Base-by-base conservation (phyloP, 2,797 vertebrate species). In the Chaetodon trifasciatus region DNA sequence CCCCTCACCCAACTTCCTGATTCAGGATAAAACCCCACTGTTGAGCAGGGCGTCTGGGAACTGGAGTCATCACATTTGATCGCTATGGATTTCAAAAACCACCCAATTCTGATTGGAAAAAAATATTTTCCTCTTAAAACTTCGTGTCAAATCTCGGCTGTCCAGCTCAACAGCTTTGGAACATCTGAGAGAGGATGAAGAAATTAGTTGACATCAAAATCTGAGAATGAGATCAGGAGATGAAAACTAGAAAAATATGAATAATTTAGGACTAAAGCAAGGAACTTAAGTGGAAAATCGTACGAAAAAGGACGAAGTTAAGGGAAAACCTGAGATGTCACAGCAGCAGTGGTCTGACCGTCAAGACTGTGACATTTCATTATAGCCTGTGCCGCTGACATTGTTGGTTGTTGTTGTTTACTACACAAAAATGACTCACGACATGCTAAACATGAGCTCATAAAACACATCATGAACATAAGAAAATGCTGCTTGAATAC, bases 1-100 rank as follows among this genome's bases (percentile, higher is more conserved):
- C 49, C 66, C 52, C 23, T 57, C 77, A 55, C 72, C 74, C 70
- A 32, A 86, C 86, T 84, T 88, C 86, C 87, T 86, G 83, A 86
- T 84, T 83, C 86, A 86, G 85, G 88, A 84, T 78, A 78, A 40
- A 74, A 79, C 70, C 70, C 37, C 35, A 19, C 35, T 0, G 16
- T 63, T 65, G 56, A 72, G 66, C 49, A 40, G 56, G 76, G 17
- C 46, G 66, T 81, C 83, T 88, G 83, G 84, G 69, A 88, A 76
- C 62, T 50, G 37, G 62, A 80, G 40, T 74, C 62, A 66, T 66
- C 75, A 71, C 62, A 82, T 37, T 8, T 46, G 40, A 55, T 70
- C 79, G 75, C 70, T 76, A 81, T 12, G 2, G 39, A 72, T 77
- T 70, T 79, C 0, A 74, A 72, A 71, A 47, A 66, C 11, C 11